Evolutionary conservation across 2,113 vertebrate species (phyloP).

Genomic region (Baryphthengus martii): DNA sequence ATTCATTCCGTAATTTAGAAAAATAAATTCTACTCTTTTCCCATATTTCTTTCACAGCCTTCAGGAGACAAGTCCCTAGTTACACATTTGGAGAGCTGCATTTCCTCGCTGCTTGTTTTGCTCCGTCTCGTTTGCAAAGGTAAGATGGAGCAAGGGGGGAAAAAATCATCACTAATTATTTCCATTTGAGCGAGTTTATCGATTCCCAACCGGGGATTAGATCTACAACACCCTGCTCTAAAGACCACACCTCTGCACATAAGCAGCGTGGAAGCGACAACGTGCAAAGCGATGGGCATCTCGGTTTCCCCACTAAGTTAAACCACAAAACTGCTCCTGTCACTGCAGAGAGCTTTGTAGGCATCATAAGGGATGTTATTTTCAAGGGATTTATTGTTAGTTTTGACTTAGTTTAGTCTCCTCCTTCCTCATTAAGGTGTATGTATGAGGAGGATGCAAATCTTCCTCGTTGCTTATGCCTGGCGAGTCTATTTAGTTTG

Average conservation of each 20-base stretch:
- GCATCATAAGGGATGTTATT: not conserved
- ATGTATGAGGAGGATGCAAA: not conserved
- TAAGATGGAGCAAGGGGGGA: not conserved
- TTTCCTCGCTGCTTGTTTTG: not conserved
- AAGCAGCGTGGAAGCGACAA: not conserved
- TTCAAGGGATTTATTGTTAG: too few species aligned
- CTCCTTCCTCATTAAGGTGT: not conserved
- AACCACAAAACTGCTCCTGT: not conserved
- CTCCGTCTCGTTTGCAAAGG: not conserved
- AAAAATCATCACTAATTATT: not conserved
- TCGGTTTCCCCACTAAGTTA: not conserved
- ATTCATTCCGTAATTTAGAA: slow-evolving; percentile 23
- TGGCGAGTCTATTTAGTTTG: not conserved
- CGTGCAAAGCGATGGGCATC: not conserved
- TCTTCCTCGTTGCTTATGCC: not conserved
- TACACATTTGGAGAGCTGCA: not conserved
- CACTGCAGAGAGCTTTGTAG: not conserved
- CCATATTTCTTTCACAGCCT: not conserved
- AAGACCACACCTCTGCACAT: not conserved
- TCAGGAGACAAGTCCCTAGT: not conserved
- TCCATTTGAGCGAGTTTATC: not conserved
- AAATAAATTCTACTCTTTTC: not conserved
- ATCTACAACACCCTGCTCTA: not conserved
- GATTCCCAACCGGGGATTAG: not conserved
- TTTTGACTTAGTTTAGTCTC: not conserved